Evolutionary conservation across 64 coral and sea anemone species (phyloP), one percentile per base, ranked within the genome.

Genomic region (Acropora tenuis): DNA sequence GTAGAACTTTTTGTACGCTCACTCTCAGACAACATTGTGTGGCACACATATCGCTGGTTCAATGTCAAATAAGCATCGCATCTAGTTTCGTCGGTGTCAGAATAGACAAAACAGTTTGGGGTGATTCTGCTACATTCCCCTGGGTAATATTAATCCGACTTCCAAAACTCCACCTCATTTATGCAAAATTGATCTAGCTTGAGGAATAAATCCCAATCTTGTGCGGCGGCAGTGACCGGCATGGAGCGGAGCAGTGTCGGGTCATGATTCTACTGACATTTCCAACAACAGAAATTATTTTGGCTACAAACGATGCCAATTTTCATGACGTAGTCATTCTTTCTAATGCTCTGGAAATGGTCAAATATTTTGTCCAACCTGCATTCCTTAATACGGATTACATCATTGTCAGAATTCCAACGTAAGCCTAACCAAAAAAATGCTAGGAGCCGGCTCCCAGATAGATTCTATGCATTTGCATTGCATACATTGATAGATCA

Each of bases 261-360:
- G 88, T 74, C 77, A 90, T 90, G 16, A 81, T 80, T 65, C 88
- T 65, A 43, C 77, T 69, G 43, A 81, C 8, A 58, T 90, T 90
- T 47, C 78, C 88, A 43, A 80, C 41, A 67, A 93, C 89, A 6
- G 89, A 75, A 55, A 75, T 91, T 8, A 83, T 84, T 59, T 77
- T 48, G 6, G 79, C 89, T n/a, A 53, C 47, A 48, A 92, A 77
- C n/a, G 90, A 92, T 11, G 72, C 44, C 65, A 92, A 78, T 1
- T 43, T 11, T 77, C 6, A 66, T 11, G 12, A 66, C 47, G 30
- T 30, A 2, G 8, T 13, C 9, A 66, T 66, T 66, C 15, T 43
- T 69, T 15, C 11, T 78, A 12, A 44, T 55, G 76, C 55, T 40
- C n/a, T 63, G 20, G 52, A 52, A 13, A 89, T 76, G 9, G 77